A percentile compares a stretch with the other conserved stretches of the same genome.
Conservation (phyloP, 2,888 invertebrate species). For the Drosophila birchii region DNA sequence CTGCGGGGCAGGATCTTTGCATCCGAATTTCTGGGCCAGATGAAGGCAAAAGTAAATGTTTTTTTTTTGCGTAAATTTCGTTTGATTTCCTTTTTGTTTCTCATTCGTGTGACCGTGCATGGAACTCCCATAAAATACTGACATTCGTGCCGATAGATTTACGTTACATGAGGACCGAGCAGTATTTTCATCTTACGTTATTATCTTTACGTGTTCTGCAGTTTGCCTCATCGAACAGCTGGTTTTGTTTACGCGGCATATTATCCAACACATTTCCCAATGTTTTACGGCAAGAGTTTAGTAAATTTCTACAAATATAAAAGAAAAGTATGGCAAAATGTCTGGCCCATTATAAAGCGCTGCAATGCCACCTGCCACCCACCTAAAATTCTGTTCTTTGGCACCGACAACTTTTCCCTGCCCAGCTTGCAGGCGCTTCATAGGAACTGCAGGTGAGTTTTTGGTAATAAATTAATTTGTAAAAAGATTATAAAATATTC, state of each 20-base stretch:
- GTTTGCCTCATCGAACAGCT: not conserved
- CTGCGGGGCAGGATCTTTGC: not conserved
- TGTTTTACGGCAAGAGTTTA: slow-evolving; percentile 54
- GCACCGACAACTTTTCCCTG: slow-evolving; percentile 93
- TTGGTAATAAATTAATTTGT: not conserved
- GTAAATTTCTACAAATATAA: slow-evolving; percentile 78
- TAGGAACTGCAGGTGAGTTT: slow-evolving; percentile 87
- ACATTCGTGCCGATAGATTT: slow-evolving; percentile 1
- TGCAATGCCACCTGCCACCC: slow-evolving; percentile 20
- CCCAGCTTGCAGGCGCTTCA: slow-evolving; percentile 89
- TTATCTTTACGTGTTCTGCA: not conserved
- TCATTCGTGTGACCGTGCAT: slow-evolving; percentile 29
- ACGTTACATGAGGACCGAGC: not conserved
- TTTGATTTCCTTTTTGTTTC: slow-evolving; percentile 24
- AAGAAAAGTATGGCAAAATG: slow-evolving; percentile 66
- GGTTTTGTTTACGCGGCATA: slow-evolving; percentile 31
- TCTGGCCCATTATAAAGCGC: slow-evolving; percentile 7
- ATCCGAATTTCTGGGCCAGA: not conserved
- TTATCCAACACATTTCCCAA: slow-evolving; percentile 40
- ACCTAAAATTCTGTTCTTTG: slow-evolving; percentile 91
- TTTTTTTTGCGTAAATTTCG: slow-evolving; percentile 16
- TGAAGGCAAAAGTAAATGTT: slow-evolving; percentile 2
- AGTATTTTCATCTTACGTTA: slow-evolving; percentile 7
- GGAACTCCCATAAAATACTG: not conserved
- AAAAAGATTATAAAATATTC: not conserved